Evolutionary conservation across 2,797 vertebrate genomes (phyloP), one percentile per base, ranked within the genome.

Genomic region (Cirrhinus mrigala): DNA sequence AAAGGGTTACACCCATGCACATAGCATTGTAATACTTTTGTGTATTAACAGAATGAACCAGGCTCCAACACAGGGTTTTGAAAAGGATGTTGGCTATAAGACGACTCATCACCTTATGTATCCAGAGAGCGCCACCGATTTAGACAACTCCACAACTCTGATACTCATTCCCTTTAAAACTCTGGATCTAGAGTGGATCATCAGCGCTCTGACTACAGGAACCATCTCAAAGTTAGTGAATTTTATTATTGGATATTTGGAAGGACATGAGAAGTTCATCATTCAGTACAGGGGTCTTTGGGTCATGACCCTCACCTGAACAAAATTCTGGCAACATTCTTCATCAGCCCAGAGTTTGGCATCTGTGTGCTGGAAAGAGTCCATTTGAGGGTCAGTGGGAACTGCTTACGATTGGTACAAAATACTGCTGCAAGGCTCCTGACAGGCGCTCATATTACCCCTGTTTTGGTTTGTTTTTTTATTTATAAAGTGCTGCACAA

Each of bases 101-200:
- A 73, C 70, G 15, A 73, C 70, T 27, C 70, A 73, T 73, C 70
- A 73, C 12, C 22, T 73, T 15, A 50, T 73, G 70, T 73, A 73
- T 27, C 70, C 70, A 50, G 70, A 73, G 14, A 73, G 70, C n/a
- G 70, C 70, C 14, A n/a, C 24, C 8, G 70, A 73, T 27, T 50
- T 50, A 24, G 44, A 73, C 14, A 73, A 73, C 44, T 48, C 44
- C 70, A 73, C 97, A 91, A 95, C 89, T 90, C 96, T 99, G 93
- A 91, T 99, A 44, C 94, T 99, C 86, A 95, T 98, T 73, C 70
- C 70, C 75, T 99, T 97, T 93, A 99, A 98, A 93, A 97, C 92
- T 44, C 85, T 95, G 71, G 98, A 99, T 90, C 93, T 99, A 87
- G 95, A 96, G 90, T 98, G 98, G 98, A 89, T 98, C 58, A 73